phyloP scores from a whole-genome alignment of 1,140 invertebrate species.

The Euwallacea fornicatus region DNA sequence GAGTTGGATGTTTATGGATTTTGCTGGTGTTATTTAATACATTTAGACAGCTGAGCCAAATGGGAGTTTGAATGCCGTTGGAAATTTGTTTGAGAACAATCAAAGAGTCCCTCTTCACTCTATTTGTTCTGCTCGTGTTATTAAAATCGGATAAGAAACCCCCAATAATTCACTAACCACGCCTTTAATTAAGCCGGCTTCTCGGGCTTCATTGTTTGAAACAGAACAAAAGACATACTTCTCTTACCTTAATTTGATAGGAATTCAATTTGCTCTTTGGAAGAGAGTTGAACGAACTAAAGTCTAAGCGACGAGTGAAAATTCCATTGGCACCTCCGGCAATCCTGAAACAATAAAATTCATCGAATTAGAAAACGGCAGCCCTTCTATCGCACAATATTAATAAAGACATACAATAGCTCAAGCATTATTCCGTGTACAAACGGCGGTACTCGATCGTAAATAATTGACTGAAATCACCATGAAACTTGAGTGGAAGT shows the following conservation, averaged over 20 bases:
- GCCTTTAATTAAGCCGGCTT: slow-evolving; percentile 27
- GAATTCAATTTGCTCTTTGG: slow-evolving; percentile 96
- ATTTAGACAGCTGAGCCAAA: too few species aligned
- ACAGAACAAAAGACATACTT: slow-evolving; percentile 38
- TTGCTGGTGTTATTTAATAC: too few species aligned
- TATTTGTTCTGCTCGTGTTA: too few species aligned
- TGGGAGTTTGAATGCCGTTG: too few species aligned
- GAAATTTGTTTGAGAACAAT: too few species aligned
- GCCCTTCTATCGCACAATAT: too few species aligned
- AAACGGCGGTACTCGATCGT: neutral
- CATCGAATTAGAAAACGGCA: neutral
- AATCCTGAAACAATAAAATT: slow-evolving; percentile 64
- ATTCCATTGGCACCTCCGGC: slow-evolving; percentile 86
- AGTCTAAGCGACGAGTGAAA: slow-evolving; percentile 87
- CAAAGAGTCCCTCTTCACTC: too few species aligned
- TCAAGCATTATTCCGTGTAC: neutral
- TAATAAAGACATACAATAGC: too few species aligned
- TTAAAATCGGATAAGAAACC: neutral
- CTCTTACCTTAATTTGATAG: slow-evolving; percentile 95
- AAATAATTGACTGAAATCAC: neutral
- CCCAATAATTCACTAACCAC: slow-evolving; percentile 15
- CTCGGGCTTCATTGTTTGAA: slow-evolving; percentile 29
- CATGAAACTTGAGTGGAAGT: neutral
- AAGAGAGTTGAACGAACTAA: slow-evolving; percentile 91
- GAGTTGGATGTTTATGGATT: too few species aligned